Base-by-base conservation (phyloP, 2,797 vertebrate species). In the Microctenopoma lineatum region DNA sequence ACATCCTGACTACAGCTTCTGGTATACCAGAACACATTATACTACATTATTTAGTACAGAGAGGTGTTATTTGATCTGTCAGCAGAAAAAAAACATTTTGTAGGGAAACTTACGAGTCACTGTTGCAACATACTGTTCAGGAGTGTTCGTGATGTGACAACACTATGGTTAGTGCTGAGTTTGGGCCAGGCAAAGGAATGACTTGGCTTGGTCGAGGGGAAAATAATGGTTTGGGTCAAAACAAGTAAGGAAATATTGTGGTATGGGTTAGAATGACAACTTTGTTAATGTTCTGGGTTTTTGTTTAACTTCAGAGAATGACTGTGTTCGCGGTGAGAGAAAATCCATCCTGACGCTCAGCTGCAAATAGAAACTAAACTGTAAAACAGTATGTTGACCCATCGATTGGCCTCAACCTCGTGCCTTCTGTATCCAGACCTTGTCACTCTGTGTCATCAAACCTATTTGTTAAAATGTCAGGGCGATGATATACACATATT, bases 401-500 rank as follows among this genome's bases (percentile, higher is more conserved):
- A 21, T 21, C 16, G 1, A 46, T 46, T 9, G n/a, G 21, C 45
- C 45, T 11, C 9, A 9, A 21, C 18, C 8, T 42, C 41, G 4
- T 42, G 4, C 4, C 15, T 32, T 6, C 29, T 5, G 29, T 46
- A n/a, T 18, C 7, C 8, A 5, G 9, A 18, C 45, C 21, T 46
- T 21, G n/a, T 46, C n/a, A 21, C 45, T n/a, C 39, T 45, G 4
- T 21, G 9, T 11, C 45, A 21, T 18, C 45, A 66, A 54, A 62
- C 46, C 45, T 45, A 34, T 63, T 56, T 51, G 66, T 54, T 25
- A 27, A 13, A 18, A 66, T 10, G 6, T 55, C 47, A 50, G 38
- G 41, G 45, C 27, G 8, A 61, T 68, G 52, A 27, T 41, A 14
- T 21, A 51, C 18, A 55, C 52, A 12, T 80, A 70, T 84, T 80